Conservation (phyloP, 2,113 vertebrate species). For the Gulo gulo region DNA sequence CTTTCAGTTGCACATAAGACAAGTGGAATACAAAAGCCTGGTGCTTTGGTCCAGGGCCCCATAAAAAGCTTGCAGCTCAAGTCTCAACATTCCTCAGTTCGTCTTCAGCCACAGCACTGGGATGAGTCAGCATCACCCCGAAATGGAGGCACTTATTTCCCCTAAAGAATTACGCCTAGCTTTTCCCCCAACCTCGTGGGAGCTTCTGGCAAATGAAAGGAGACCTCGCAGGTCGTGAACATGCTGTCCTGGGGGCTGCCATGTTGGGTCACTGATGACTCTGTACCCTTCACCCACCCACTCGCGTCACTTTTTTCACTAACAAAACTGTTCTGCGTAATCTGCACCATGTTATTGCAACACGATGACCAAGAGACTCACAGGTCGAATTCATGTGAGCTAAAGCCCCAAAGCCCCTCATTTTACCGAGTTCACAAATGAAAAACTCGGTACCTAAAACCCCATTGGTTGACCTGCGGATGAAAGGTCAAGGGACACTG, state of each 20-base stretch:
- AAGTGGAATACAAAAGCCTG: neutral
- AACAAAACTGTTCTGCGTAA: neutral
- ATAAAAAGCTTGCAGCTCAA: neutral
- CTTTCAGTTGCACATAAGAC: neutral
- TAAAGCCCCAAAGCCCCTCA: neutral
- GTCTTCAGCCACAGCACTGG: neutral
- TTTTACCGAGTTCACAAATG: neutral
- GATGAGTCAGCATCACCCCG: neutral
- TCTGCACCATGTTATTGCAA: neutral
- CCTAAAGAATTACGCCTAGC: neutral
- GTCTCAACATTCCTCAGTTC: neutral
- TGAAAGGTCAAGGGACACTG: neutral
- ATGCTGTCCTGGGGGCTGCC: neutral
- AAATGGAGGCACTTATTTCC: neutral
- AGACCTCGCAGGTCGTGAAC: neutral
- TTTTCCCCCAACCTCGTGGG: neutral
- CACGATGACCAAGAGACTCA: neutral
- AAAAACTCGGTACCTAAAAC: neutral
- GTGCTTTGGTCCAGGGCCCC: neutral
- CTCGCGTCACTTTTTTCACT: neutral
- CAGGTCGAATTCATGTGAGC: neutral
- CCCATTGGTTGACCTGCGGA: neutral
- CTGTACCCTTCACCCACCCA: neutral
- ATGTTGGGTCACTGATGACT: fast-evolving
- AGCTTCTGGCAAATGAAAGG: neutral